These are phyloP conservation scores for Callosobruchus maculatus DNA, from an alignment of 2,888 invertebrate species.

Conservation along the genomic window DNA sequence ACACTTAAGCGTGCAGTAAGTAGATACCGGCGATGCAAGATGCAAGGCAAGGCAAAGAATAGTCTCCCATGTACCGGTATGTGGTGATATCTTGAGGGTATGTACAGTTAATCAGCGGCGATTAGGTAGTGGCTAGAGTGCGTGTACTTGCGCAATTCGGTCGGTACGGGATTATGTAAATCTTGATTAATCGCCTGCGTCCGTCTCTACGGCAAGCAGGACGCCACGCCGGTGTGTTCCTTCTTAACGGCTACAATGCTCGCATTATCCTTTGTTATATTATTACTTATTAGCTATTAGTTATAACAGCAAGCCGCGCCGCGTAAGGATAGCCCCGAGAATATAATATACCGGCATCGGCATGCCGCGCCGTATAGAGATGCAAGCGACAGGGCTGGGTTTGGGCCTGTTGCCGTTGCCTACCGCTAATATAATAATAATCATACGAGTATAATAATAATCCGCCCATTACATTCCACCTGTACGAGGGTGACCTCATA, in stretches of 20 bases:
- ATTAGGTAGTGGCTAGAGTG: neutral
- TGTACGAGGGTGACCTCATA: too few species aligned
- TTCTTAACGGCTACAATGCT: neutral
- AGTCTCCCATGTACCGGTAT: neutral
- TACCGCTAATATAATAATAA: too few species aligned
- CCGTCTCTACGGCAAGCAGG: neutral
- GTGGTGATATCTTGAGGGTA: neutral
- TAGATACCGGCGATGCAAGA: neutral
- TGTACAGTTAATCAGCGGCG: neutral
- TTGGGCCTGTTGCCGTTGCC: neutral
- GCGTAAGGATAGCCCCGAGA: neutral
- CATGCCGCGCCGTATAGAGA: neutral
- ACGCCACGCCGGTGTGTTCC: neutral
- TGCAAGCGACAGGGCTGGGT: neutral
- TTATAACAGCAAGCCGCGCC: neutral
- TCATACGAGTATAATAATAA: too few species aligned
- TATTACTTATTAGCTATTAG: neutral
- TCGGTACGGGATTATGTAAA: constrained; percentile 16
- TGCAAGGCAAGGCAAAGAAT: neutral
- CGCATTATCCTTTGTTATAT: neutral
- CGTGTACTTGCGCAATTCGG: neutral
- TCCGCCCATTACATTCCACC: too few species aligned
- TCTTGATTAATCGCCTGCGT: constrained; percentile 18
- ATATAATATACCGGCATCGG: neutral
- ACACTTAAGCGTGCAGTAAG: neutral